These are phyloP conservation scores for Marmota monax DNA, from an alignment of 2,113 vertebrate species.

Conservation along the genomic window DNA sequence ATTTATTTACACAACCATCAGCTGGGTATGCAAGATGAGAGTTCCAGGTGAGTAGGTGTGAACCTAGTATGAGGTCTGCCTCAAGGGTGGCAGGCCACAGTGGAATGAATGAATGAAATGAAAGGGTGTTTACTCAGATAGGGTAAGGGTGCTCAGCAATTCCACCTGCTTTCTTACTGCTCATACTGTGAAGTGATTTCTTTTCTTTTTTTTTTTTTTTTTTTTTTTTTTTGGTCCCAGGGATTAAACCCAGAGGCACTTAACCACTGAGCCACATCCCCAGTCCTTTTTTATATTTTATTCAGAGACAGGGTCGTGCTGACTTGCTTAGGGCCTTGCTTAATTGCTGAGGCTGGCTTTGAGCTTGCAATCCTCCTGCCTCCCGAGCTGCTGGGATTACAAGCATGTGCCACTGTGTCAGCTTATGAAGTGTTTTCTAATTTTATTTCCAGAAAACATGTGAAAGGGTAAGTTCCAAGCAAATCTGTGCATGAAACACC, in stretches of 20 bases:
- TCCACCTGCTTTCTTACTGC: neutral
- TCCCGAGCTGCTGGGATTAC: no score
- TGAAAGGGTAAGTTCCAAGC: neutral
- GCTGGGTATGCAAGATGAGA: neutral
- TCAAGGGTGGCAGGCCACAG: neutral
- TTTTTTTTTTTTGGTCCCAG: no score
- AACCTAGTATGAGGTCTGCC: neutral
- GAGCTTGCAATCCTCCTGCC: no score
- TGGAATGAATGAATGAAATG: neutral
- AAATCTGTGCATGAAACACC: neutral
- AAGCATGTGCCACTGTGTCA: no score
- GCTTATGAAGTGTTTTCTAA: neutral
- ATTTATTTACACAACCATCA: neutral
- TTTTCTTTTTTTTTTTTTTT: no score
- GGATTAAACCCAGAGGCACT: no score
- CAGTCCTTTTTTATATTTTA: no score
- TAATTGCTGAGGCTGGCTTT: no score
- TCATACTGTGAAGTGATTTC: neutral
- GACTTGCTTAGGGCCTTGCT: no score
- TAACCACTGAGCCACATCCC: no score
- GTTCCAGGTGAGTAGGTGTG: neutral
- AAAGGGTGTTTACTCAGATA: neutral
- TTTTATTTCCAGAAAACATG: neutral
- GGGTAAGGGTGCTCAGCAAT: neutral
- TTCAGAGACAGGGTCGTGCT: no score